Percentiles rank a stretch among this genome's conserved stretches.
Conservation (phyloP, 2,888 invertebrate genomes). For the Zaprionus obscuricornis region DNA sequence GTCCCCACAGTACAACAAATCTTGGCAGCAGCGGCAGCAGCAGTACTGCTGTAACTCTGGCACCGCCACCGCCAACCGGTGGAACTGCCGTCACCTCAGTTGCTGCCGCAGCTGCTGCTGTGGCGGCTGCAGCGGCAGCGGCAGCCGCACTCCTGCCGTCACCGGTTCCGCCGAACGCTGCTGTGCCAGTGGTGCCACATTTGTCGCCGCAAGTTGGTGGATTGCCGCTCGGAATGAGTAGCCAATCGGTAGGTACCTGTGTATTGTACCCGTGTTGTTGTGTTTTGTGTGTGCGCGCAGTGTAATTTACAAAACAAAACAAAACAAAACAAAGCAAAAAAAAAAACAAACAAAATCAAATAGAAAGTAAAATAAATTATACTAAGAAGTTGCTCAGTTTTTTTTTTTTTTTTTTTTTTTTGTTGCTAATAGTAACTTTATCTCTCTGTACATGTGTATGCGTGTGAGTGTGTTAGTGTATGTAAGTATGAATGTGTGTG, state of each 20-base stretch:
- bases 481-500: too few relatives aligned
- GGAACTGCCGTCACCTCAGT: slow-evolving; percentile 41
- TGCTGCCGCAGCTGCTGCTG: slow-evolving; percentile 59
- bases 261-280: slow-evolving; percentile 44
- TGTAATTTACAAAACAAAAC: too few relatives aligned
- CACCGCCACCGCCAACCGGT: slow-evolving; percentile 74
- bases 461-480: too few relatives aligned
- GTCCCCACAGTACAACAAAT: slow-evolving; percentile 72
- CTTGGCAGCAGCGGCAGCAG: slow-evolving; percentile 56
- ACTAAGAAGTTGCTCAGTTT: too few relatives aligned
- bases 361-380: too few relatives aligned
- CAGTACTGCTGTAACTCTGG: slow-evolving; percentile 68
- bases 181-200: slow-evolving; percentile 83
- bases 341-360: too few relatives aligned
- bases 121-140: slow-evolving; percentile 59
- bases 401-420: too few relatives aligned
- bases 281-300: slow-evolving; percentile 44
- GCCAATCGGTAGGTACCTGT: slow-evolving; percentile 84
- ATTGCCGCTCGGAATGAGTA: slow-evolving; percentile 84
- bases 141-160: slow-evolving; percentile 52
- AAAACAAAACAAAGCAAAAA: too few relatives aligned
- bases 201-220: slow-evolving; percentile 84
- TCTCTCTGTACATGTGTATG: too few relatives aligned
- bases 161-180: slow-evolving; percentile 43
- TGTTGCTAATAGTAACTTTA: too few relatives aligned